A percentile compares a stretch with the other conserved stretches of the same genome.
phyloP scores from a whole-genome alignment of 35 echinoderm and acorn worm species.

The Acanthaster planci region DNA sequence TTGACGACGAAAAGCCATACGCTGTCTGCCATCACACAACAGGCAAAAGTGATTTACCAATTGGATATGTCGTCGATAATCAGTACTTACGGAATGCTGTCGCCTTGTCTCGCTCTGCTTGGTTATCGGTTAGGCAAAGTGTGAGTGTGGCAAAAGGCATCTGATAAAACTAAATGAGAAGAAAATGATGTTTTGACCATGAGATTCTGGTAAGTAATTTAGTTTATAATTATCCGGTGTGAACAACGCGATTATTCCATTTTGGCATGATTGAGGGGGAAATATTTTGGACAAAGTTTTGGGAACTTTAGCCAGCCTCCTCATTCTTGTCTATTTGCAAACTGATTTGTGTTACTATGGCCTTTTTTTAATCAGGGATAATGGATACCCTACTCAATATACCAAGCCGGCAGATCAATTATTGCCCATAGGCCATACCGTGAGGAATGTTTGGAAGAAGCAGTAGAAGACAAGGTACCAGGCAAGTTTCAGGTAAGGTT shows the following conservation, averaged over 20 bases:
- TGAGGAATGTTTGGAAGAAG: constrained; percentile 81
- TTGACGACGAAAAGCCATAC: no score
- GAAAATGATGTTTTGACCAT: neutral
- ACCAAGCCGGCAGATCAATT: neutral
- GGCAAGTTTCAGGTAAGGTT: constrained; percentile 28
- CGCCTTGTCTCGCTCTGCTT: constrained; percentile 71
- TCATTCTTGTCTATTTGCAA: no score
- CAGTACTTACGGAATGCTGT: constrained; percentile 77
- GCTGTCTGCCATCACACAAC: neutral
- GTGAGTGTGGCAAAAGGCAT: constrained; percentile 84
- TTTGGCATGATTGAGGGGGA: no score
- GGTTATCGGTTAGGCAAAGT: constrained; percentile 76
- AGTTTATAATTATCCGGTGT: no score
- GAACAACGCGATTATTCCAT: no score
- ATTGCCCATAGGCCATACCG: constrained; percentile 61
- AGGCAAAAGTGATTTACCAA: neutral
- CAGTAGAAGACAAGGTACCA: constrained; percentile 96
- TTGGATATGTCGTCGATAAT: neutral
- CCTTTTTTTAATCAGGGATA: no score
- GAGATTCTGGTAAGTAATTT: no score
- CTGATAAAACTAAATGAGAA: constrained; percentile 64
- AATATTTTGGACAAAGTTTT: no score
- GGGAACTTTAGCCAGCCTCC: no score
- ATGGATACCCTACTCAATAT: no score
- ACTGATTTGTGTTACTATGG: no score